These are phyloP conservation scores for Motacilla alba DNA, from an alignment of 2,113 vertebrate genomes.

Conservation along the genomic window DNA sequence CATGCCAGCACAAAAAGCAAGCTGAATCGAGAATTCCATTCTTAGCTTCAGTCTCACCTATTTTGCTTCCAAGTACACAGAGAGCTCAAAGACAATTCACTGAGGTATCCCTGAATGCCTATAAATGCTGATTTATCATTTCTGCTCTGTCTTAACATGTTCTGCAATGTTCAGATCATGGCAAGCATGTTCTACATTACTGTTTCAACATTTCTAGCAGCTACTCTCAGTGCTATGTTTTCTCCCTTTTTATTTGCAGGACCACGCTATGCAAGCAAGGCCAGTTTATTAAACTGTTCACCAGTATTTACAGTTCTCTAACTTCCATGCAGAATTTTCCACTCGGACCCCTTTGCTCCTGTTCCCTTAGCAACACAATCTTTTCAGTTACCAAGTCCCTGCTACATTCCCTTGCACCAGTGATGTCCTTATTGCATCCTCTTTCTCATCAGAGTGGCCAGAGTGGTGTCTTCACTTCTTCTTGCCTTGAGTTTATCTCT, in stretches of 20 bases:
- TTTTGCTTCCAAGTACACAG: not conserved
- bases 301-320: not conserved
- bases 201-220: not conserved
- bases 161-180: not conserved
- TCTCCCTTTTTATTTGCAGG: not conserved
- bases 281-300: not conserved
- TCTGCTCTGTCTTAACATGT: not conserved
- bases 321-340: not conserved
- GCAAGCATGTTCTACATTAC: not conserved
- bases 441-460: not conserved
- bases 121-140: not conserved
- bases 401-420: not conserved
- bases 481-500: not conserved
- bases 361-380: not conserved
- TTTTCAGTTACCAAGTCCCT: not conserved
- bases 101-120: not conserved
- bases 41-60: not conserved
- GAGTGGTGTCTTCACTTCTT: not conserved
- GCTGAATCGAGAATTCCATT: not conserved
- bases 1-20: not conserved
- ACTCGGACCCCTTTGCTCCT: not conserved
- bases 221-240: not conserved
- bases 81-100: not conserved
- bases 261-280: not conserved
- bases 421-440: not conserved